Evolutionary conservation across 2,888 invertebrate genomes (phyloP), one percentile per base, ranked within the genome.

Genomic region (Agonopterix arenella): DNA sequence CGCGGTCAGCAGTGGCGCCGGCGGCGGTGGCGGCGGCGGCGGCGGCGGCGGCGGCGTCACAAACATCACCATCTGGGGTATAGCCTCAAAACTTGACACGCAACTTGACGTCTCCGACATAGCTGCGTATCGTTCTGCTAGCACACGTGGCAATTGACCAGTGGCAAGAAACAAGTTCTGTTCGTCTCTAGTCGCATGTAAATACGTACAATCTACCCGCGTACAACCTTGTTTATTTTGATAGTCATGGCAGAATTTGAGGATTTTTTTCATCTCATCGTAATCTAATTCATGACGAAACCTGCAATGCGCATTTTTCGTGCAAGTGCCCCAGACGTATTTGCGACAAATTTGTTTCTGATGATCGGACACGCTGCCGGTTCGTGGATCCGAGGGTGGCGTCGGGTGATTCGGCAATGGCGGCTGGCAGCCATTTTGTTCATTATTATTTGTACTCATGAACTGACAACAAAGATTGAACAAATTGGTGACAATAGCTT

Each of bases 241-340:
- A 55, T 66, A 77, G 51, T 88, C 79, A 61, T 84, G 84, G 48
- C 88, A 88, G 52, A 88, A 86, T 48, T 72, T 74, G 2, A 88
- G 55, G 9, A 76, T 77, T 1, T 66, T 63, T 68, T 75, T 77
- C 81, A 86, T 82, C 36, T 68, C 72, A 5, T 80, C 73, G 8
- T 73, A 61, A n/a, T 79, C 73, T 11, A 82, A 59, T 36, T 78
- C 76, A 49, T 85, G 84, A 0, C 73, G 64, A 55, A 70, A 82
- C 57, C 51, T 80, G 56, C 86, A 88, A 46, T 73, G 72, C 0
- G 66, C 42, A 9, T 72, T 70, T 61, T 81, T 83, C 1, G 59
- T 60, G 48, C 86, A 88, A 4, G 71, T 79, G 2, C 84, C 88
- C 84, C 85, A 83, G 2, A 84, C 67, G 53, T 67, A 85, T 51